Evolutionary conservation across 2,888 invertebrate genomes (phyloP), one percentile per base, ranked within the genome.

Genomic region (Perdita meconis): DNA sequence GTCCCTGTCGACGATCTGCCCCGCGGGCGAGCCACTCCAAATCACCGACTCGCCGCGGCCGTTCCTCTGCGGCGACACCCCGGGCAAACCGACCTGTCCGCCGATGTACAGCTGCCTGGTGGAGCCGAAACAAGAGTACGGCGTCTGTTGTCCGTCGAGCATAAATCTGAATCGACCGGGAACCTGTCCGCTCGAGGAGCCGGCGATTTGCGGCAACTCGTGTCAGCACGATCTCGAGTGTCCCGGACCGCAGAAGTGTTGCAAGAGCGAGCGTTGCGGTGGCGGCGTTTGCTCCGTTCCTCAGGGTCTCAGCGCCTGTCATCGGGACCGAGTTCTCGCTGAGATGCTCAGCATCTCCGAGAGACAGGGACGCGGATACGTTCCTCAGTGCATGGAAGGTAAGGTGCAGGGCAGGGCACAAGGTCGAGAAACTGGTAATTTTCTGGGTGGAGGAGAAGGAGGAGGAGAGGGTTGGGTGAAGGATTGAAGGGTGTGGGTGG

Each of bases 131-230:
- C 96, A 97, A 88, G 97, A 97, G 89, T 97, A 97, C 88, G 97
- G 97, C 0, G 97, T 97, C 13, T 97, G 97, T 89, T 97, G 97
- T 88, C 97, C 97, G 55, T 96, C 96, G 3, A 96, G 95, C 0
- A 89, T 96, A 73, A 95, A 95, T 86, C 94, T 97, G 61, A 94
- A 96, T 86, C 96, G 97, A 90, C 95, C 96, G 0, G 97, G 97
- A 0, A 94, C 95, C 1, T 97, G 97, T 89, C 97, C 82, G 1
- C 93, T 92, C 0, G 92, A 83, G 22, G 86, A 86, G 3, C 93
- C 30, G 90, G 93, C 0, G 92, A 68, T 73, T 93, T 16, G 92
- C 60, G 47, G 86, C 61, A 68, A 93, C 13, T 91, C 93, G 71
- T 96, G 96, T 83, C 94, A 94, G 13, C 96, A 96, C 87, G 97